These are phyloP conservation scores for Zhuqinia jingwanae DNA, from an alignment of 2,888 invertebrate species.

Conservation along the genomic window DNA sequence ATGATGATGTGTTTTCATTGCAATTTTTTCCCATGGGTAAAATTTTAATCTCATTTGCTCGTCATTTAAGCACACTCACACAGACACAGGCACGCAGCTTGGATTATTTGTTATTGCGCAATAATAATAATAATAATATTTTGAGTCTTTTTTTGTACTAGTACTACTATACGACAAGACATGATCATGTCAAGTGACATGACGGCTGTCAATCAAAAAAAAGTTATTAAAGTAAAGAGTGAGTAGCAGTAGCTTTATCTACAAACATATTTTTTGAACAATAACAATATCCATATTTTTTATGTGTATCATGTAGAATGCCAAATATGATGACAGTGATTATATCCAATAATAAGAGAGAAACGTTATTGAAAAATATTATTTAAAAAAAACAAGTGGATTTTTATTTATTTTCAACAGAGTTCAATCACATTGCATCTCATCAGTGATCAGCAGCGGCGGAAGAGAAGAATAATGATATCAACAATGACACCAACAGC, in stretches of 20 bases:
- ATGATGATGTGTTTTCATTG: neutral
- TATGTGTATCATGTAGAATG: too few species aligned
- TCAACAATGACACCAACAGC: neutral
- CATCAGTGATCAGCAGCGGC: neutral
- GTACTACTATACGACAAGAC: neutral
- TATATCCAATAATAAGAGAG: neutral
- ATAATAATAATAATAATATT: conserved; percentile 37
- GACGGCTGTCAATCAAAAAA: conserved; percentile 35
- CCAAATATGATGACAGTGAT: neutral
- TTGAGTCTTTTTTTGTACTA: conserved; percentile 30
- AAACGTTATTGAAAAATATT: neutral
- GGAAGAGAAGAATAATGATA: neutral
- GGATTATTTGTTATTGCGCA: conserved; percentile 23
- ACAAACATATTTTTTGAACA: neutral
- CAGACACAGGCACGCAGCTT: neutral
- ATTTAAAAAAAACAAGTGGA: neutral
- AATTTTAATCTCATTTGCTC: neutral
- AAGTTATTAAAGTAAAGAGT: neutral
- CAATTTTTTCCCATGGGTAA: neutral
- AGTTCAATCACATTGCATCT: conserved; percentile 26
- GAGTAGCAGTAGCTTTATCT: neutral
- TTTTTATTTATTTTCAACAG: conserved; percentile 2
- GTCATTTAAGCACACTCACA: neutral
- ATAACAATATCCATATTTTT: neutral
- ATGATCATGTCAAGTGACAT: conserved; percentile 35